Evolutionary conservation across 2,797 vertebrate genomes (phyloP).

Genomic region (Pteronotus mesoamericanus): DNA sequence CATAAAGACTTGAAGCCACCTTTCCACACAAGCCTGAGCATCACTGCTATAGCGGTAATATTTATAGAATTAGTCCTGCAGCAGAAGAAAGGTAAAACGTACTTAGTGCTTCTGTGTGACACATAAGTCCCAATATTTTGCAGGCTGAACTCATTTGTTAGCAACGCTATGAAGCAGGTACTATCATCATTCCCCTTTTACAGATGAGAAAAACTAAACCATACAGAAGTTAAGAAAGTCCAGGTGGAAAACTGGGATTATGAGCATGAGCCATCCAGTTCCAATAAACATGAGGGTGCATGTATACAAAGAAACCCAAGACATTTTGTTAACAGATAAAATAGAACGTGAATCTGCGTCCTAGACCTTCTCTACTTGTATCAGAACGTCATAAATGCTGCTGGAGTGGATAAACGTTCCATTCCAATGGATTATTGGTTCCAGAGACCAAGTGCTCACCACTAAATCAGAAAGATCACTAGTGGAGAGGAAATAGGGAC

Average conservation of each 20-base stretch:
- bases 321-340: not conserved
- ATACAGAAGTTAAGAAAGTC: not conserved
- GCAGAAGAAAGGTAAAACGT: not conserved
- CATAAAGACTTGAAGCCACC: not conserved
- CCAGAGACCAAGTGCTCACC: not conserved
- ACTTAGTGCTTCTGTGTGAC: not conserved
- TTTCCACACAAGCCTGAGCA: not conserved
- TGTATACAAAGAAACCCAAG: not conserved
- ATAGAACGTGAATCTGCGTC: not conserved
- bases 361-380: not conserved
- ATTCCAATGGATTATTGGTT: too few relatives aligned
- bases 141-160: not conserved
- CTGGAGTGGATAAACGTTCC: not conserved
- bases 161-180: not conserved
- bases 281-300: not conserved
- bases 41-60: not conserved
- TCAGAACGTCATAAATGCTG: not conserved
- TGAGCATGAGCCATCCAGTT: not conserved
- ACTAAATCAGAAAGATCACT: fast-evolving
- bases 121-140: not conserved
- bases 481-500: not conserved
- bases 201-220: not conserved
- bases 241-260: not conserved
- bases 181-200: not conserved
- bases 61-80: not conserved